These are phyloP conservation scores for Esox niger DNA, from an alignment of 2,113 vertebrate genomes.

Conservation along the genomic window DNA sequence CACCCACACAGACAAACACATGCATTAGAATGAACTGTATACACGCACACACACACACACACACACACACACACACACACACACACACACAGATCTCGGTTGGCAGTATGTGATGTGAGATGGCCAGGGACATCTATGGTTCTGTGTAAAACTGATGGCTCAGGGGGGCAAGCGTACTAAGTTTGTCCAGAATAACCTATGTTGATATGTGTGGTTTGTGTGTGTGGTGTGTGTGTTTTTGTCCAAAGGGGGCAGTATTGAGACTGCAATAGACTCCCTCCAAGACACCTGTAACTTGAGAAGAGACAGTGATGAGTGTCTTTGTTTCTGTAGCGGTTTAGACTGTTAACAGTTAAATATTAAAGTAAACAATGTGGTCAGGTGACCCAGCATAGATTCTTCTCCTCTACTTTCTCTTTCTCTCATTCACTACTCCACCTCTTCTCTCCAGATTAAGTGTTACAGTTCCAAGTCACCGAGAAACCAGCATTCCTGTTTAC, in stretches of 20 bases:
- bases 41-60: neutral
- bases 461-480: no score
- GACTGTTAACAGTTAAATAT: no score
- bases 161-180: no score
- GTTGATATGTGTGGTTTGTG: no score
- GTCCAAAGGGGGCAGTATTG: conserved; percentile 31
- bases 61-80: neutral
- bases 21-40: neutral
- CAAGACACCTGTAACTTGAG: conserved; percentile 11
- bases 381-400: no score
- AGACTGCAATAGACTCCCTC: neutral
- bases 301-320: neutral
- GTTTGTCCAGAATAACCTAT: no score
- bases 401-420: neutral
- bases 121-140: neutral
- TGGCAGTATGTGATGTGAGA: neutral
- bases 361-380: no score
- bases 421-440: neutral
- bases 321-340: no score
- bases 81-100: neutral
- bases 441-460: neutral
- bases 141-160: no score
- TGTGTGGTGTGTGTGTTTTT: conserved; percentile 8
- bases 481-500: no score
- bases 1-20: neutral